phyloP scores from a whole-genome alignment of 92 coral and sea anemone genomes.

The Heliopora coerulea region DNA sequence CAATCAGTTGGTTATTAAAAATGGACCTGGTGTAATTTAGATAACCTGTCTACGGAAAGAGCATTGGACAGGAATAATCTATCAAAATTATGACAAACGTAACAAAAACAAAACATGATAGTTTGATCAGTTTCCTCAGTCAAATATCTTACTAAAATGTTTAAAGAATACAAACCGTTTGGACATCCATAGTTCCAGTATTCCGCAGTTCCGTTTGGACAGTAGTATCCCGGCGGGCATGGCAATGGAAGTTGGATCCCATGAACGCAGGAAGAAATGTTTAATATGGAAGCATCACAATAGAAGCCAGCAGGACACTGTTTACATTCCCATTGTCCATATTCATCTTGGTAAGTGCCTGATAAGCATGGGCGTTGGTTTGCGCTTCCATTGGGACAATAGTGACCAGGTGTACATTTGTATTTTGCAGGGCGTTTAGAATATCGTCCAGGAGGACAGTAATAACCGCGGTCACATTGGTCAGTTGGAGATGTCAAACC shows the following conservation, averaged over 20 bases:
- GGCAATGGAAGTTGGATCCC: slow-evolving; percentile 91
- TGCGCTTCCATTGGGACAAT: slow-evolving; percentile 80
- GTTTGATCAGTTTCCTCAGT: no score
- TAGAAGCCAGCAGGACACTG: slow-evolving; percentile 85
- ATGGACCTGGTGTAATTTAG: no score
- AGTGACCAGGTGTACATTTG: slow-evolving; percentile 91
- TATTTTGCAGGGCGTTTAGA: slow-evolving; percentile 68
- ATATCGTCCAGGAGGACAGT: slow-evolving; percentile 86
- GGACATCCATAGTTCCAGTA: slow-evolving; percentile 38
- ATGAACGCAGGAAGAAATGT: slow-evolving; percentile 81
- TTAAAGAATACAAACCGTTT: slow-evolving; percentile 24
- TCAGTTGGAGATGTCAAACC: slow-evolving; percentile 80
- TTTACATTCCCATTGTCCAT: slow-evolving; percentile 72
- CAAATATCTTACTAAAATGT: no score
- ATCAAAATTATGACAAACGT: no score
- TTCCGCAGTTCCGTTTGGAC: slow-evolving; percentile 75
- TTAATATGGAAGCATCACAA: slow-evolving; percentile 89
- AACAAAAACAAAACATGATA: no score
- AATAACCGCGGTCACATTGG: slow-evolving; percentile 80
- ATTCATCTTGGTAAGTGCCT: slow-evolving; percentile 89
- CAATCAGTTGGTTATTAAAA: no score
- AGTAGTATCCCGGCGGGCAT: slow-evolving; percentile 84
- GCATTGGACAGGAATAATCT: no score
- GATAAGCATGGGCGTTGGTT: slow-evolving; percentile 63
- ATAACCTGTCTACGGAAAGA: no score